These are phyloP conservation scores for Cacatua alba DNA, from an alignment of 2,113 vertebrate species.

Conservation along the genomic window DNA sequence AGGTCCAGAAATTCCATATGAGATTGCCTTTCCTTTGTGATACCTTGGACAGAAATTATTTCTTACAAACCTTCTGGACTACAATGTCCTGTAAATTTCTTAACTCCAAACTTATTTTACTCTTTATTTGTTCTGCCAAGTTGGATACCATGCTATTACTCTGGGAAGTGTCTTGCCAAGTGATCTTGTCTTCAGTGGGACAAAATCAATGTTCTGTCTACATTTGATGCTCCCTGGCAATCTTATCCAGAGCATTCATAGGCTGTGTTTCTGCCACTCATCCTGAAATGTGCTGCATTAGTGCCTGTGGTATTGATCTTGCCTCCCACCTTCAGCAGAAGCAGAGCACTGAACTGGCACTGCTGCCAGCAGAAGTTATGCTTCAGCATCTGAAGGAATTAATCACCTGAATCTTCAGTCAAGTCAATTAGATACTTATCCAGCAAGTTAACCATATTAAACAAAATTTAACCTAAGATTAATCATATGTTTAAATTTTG, in stretches of 20 bases:
- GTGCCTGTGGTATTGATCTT: not conserved
- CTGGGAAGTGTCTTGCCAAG: not conserved
- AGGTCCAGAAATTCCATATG: not conserved
- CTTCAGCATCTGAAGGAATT: not conserved
- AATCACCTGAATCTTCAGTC: not conserved
- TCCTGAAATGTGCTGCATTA: not conserved
- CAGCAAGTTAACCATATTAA: not conserved
- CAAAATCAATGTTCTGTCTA: not conserved
- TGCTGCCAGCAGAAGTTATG: not conserved
- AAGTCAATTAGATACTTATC: not conserved
- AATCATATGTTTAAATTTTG: not conserved
- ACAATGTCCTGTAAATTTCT: not conserved
- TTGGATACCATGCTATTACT: not conserved
- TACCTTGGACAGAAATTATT: not conserved
- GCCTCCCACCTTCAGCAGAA: not conserved
- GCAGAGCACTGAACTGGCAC: not conserved
- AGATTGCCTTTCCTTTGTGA: not conserved
- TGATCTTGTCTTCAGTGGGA: not conserved
- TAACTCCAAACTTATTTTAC: not conserved
- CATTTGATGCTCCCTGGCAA: not conserved
- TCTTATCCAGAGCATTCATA: not conserved
- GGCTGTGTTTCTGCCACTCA: not conserved
- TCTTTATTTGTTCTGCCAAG: not conserved
- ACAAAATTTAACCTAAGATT: not conserved
- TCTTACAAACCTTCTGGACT: not conserved